Percentiles rank a stretch among this genome's conserved stretches.
Conservation (phyloP, 2,113 vertebrate genomes). For the Myiozetetes cayanensis region DNA sequence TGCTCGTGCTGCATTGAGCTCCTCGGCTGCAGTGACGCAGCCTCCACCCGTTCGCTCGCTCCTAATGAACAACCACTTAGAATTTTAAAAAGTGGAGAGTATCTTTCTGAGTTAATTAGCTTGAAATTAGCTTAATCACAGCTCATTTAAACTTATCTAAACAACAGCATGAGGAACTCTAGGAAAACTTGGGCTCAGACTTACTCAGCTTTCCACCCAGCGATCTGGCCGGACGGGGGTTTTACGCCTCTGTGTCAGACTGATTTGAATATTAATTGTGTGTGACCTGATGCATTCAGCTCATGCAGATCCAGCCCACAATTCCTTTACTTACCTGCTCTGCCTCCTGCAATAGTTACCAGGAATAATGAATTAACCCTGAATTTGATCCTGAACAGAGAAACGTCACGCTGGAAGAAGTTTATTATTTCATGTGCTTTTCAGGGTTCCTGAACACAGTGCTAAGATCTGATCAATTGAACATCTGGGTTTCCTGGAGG, state of each 20-base stretch:
- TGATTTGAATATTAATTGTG: slow-evolving; percentile 40
- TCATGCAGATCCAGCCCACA: background rate
- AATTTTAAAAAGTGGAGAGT: slow-evolving; percentile 81
- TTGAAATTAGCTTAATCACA: slow-evolving; percentile 87
- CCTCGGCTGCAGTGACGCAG: slow-evolving; percentile 66
- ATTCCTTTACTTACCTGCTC: background rate
- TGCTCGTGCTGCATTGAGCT: slow-evolving; percentile 58
- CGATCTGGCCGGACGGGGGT: background rate
- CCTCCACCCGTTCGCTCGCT: slow-evolving; percentile 58
- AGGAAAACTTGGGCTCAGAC: slow-evolving; percentile 68
- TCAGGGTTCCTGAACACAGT: slow-evolving; percentile 19
- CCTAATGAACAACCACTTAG: slow-evolving; percentile 78
- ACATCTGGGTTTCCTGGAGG: slow-evolving; percentile 30
- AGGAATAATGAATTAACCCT: slow-evolving; percentile 14
- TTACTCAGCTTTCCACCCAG: background rate
- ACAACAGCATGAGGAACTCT: slow-evolving; percentile 79
- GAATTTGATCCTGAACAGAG: slow-evolving; percentile 13
- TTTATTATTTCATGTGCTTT: slow-evolving; percentile 68
- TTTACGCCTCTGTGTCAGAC: background rate
- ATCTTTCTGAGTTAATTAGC: slow-evolving; percentile 85
- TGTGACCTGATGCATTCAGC: background rate
- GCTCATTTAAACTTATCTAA: slow-evolving; percentile 87
- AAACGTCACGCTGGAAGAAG: slow-evolving; percentile 55
- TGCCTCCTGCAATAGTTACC: slow-evolving; percentile 1
- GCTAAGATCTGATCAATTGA: slow-evolving; percentile 44